Conservation (phyloP, 2,888 invertebrate genomes). For the Dugesia japonica region DNA sequence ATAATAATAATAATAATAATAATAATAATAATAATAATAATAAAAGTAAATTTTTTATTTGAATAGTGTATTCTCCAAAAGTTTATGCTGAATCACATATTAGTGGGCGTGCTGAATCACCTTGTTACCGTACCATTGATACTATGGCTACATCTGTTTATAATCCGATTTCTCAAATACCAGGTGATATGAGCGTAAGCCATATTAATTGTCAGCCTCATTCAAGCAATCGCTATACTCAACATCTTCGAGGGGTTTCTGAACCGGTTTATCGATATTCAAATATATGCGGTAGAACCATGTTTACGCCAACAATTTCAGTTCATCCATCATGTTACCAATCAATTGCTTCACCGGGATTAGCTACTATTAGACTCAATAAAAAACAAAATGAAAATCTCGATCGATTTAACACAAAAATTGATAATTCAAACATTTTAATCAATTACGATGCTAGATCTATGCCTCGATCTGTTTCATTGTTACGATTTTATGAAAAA, state of each 20-base stretch:
- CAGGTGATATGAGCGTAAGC: background rate
- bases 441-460: background rate
- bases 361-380: background rate
- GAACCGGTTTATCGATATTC: conserved; percentile 3
- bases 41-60: background rate
- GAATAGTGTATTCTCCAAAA: background rate
- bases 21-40: too few species aligned
- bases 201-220: background rate
- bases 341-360: background rate
- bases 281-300: background rate
- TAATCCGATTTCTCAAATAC: background rate
- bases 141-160: background rate
- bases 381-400: background rate
- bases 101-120: background rate
- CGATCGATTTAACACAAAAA: background rate
- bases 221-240: background rate
- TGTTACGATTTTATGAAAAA: background rate
- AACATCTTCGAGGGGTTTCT: background rate
- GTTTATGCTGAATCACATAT: background rate
- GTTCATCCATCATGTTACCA: background rate
- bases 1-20: too few species aligned
- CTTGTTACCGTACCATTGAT: background rate
- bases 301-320: background rate
- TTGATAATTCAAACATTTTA: conserved; percentile 3
- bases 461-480: background rate